These are phyloP conservation scores for Calameuta pallipes DNA, from an alignment of 2,888 invertebrate species.

Conservation along the genomic window DNA sequence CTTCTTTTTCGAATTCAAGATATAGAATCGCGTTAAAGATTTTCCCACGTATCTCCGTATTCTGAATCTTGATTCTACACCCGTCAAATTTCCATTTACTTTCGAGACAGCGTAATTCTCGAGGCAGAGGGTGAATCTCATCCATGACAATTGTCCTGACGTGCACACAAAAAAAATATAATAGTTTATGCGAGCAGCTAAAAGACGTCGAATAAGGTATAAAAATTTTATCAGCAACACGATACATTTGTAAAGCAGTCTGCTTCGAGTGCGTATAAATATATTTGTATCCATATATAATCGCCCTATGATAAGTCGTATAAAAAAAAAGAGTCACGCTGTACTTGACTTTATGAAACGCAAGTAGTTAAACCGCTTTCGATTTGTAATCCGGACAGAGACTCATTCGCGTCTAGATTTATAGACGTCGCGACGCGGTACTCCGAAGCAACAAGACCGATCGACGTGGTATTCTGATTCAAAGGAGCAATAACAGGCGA, in stretches of 20 bases:
- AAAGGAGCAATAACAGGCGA: constrained; percentile 46
- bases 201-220: not conserved
- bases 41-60: not conserved
- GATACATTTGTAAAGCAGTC: not conserved
- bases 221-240: not conserved
- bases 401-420: constrained; percentile 49
- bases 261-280: not conserved
- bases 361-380: constrained; percentile 51
- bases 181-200: not conserved
- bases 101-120: not conserved
- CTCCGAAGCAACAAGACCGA: constrained; percentile 7
- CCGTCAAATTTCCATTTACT: not conserved
- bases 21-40: not conserved
- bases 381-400: constrained; percentile 56
- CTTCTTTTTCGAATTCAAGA: not conserved
- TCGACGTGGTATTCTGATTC: constrained; percentile 39
- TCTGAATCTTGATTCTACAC: not conserved
- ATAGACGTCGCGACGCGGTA: constrained; percentile 25
- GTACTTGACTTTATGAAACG: not conserved
- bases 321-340: not conserved
- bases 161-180: not conserved
- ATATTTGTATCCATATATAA: not conserved
- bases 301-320: not conserved
- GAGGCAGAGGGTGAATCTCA: not conserved
- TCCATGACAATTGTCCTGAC: not conserved